Conservation (phyloP, 2,113 vertebrate species). For the Dasyornis broadbenti region DNA sequence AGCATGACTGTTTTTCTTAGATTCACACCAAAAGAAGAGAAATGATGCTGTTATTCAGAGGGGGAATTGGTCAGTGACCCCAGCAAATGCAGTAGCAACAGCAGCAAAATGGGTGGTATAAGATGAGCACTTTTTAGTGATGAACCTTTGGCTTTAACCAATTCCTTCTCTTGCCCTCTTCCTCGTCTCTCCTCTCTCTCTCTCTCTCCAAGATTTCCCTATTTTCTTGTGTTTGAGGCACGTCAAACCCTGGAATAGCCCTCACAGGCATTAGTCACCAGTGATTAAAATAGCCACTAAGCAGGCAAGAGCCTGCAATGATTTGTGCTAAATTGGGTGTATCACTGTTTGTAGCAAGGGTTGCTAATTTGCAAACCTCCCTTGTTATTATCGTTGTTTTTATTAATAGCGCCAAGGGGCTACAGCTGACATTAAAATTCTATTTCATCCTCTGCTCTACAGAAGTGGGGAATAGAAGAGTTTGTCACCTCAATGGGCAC, state of each 20-base stretch:
- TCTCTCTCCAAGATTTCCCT: constrained; percentile 13
- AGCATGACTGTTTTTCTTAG: constrained; percentile 50
- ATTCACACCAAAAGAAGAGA: constrained; percentile 26
- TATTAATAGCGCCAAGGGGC: constrained; percentile 13
- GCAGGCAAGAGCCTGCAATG: constrained; percentile 41
- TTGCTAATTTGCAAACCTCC: constrained; percentile 54
- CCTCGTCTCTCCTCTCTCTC: background rate
- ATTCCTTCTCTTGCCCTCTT: background rate
- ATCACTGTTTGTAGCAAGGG: constrained; percentile 46
- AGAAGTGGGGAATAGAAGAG: background rate
- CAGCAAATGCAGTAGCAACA: background rate
- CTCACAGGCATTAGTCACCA: constrained; percentile 59
- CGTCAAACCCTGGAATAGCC: constrained; percentile 60
- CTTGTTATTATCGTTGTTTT: constrained; percentile 27
- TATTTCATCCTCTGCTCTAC: background rate
- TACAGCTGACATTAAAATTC: constrained; percentile 10
- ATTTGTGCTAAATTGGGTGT: constrained; percentile 58
- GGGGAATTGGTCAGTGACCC: constrained; percentile 38
- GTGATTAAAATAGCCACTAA: constrained; percentile 60
- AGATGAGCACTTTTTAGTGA: background rate
- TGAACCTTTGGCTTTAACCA: constrained; percentile 8
- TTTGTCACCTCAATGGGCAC: background rate
- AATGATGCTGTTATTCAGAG: constrained; percentile 29
- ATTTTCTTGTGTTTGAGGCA: constrained; percentile 34
- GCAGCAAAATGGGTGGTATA: background rate